A percentile compares a stretch with the other conserved stretches of the same genome.
These are phyloP conservation scores for Orchesella cincta DNA, from an alignment of 1,140 invertebrate genomes.

Conservation along the genomic window DNA sequence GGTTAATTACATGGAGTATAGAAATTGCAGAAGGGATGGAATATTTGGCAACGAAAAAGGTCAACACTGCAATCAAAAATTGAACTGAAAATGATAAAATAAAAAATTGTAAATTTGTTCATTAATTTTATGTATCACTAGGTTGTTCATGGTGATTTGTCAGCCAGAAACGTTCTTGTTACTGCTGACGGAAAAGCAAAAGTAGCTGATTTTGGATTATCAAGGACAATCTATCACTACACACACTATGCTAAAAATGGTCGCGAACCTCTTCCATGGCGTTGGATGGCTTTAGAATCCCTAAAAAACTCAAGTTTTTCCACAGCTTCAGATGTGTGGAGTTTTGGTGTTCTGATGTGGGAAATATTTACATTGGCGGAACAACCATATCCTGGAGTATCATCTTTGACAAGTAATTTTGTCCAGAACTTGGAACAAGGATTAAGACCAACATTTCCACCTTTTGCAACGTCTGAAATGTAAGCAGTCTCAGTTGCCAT, in stretches of 20 bases:
- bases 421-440: too few relatives aligned
- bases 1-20: too few relatives aligned
- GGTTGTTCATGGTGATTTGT: neutral
- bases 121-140: too few relatives aligned
- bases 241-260: constrained; percentile 5
- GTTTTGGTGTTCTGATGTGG: neutral
- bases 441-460: too few relatives aligned
- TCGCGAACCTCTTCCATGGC: neutral
- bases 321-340: neutral
- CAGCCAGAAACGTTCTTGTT: neutral
- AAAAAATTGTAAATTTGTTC: too few relatives aligned
- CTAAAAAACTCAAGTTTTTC: neutral
- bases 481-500: too few relatives aligned
- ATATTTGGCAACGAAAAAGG: too few relatives aligned
- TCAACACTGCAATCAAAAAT: too few relatives aligned
- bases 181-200: constrained; percentile 46
- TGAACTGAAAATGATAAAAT: too few relatives aligned
- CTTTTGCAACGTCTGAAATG: too few relatives aligned
- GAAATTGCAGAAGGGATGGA: too few relatives aligned
- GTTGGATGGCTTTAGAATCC: neutral
- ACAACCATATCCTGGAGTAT: neutral
- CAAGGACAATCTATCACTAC: constrained; percentile 51
- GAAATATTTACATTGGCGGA: neutral
- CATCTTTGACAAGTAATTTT: too few relatives aligned
- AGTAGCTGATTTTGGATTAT: constrained; percentile 61